Evolutionary conservation across 2,797 vertebrate species (phyloP), one percentile per base, ranked within the genome.

Genomic region (Xenops minutus): DNA sequence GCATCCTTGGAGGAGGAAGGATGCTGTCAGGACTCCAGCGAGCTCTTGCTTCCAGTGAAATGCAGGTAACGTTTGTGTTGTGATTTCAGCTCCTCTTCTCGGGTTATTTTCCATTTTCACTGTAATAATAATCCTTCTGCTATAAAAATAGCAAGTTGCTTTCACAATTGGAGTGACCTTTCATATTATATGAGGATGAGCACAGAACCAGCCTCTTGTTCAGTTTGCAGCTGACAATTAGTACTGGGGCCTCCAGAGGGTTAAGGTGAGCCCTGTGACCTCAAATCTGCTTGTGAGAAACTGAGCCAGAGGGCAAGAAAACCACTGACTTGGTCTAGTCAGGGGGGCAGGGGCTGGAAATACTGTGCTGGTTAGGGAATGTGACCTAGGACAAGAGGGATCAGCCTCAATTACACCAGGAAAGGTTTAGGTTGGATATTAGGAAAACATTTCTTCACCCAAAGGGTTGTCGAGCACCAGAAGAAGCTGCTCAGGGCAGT

Each of bases 11-110:
- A 93, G 78, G 76, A 93, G 67, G 71, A 79, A 84, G 46, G 73
- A 81, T 78, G 73, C 44, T 93, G 92, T 82, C 78, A 91, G 73
- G 81, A 34, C 68, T 63, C 43, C 7, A 73, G 71, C 19, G 69
- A 74, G 73, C 76, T 88, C 81, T 82, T 89, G 52, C 78, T 91
- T 91, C 51, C 78, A 29, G 52, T 88, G 92, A 92, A 92, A 74
- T 30, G 49, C 20, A 59, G 75, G 68, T 32, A 93, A 83, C 18
- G 21, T 30, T 89, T 56, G 30, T 82, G 59, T 34, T 79, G 44
- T 72, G 71, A 37, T 95, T 91, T 48, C 68, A 73, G 18, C 52
- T 76, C 75, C 44, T 82, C 59, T 87, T 89, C 59, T 75, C 52
- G 76, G 43, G n/a, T 89, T 85, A 23, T 91, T 94, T 94, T 87